Percentiles rank a stretch among this genome's conserved stretches.
Evolutionary conservation across 2,113 vertebrate species (phyloP).

Genomic region (Acanthochromis polyacanthus): DNA sequence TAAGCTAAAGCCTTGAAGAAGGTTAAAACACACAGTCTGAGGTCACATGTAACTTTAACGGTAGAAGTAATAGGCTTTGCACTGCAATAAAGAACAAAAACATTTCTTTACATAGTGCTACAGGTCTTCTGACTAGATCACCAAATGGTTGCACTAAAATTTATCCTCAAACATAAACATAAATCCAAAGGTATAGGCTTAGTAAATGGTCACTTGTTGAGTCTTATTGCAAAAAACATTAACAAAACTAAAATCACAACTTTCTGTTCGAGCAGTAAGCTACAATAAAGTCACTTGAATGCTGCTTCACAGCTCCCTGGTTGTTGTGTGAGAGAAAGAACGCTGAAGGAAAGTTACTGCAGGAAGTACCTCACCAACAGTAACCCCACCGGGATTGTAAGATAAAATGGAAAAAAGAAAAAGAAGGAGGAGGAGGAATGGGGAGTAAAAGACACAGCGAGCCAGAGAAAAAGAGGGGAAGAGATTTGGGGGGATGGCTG

Average conservation of each 20-base stretch:
- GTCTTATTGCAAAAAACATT: background rate
- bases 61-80: background rate
- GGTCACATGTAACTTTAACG: too few species aligned
- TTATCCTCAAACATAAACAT: slow-evolving; percentile 2
- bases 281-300: slow-evolving; percentile 50
- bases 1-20: too few species aligned
- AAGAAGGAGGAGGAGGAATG: slow-evolving; percentile 28
- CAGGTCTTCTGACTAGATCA: too few species aligned
- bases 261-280: slow-evolving; percentile 1
- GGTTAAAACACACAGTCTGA: too few species aligned
- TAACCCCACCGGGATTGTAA: slow-evolving; percentile 80
- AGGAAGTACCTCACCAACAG: slow-evolving; percentile 81
- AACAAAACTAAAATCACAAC: background rate
- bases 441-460: slow-evolving; percentile 35
- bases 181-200: too few species aligned
- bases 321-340: slow-evolving; percentile 48
- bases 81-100: background rate
- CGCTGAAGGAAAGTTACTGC: slow-evolving; percentile 71
- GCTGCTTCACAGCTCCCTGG: slow-evolving; percentile 66
- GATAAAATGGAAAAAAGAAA: slow-evolving; percentile 66
- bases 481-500: slow-evolving; percentile 45
- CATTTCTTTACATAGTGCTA: too few species aligned
- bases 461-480: slow-evolving; percentile 34
- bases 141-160: background rate
- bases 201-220: background rate